Evolutionary conservation across 1,140 invertebrate genomes (phyloP), one percentile per base, ranked within the genome.

Genomic region (Aphelinus certus): DNA sequence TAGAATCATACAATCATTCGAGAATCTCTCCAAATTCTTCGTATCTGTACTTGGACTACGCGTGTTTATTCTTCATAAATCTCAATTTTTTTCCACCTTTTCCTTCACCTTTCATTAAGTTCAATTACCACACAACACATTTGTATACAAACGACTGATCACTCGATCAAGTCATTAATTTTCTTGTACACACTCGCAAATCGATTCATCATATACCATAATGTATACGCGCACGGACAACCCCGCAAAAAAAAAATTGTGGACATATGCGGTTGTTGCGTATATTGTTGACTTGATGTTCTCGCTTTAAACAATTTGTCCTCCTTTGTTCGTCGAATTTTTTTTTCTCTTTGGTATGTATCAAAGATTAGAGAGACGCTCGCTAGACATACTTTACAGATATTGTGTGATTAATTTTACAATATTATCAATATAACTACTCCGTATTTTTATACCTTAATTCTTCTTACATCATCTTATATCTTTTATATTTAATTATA

Each of bases 341-440:
- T 73, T 73, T 73, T 45, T 65, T 56, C 7, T 60, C 49, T 73
- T 70, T n/a, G 48, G 26, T 69, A 57, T 53, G 67, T 75, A 75
- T 75, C 60, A 65, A 69, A 69, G 58, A 69, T 69, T 69, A 49
- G 26, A 69, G 45, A 68, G 49, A 62, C 49, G 56, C 55, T 56
- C 51, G 67, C 7, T 73, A 67, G 55, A 73, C 49, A 62, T 73
- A 73, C 64, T 73, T 73, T 73, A 73, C 72, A 73, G 46, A 73
- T 68, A 73, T 62, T 73, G 63, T 67, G 56, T 73, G 56, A 73
- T 67, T 73, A 73, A 67, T 73, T 73, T 67, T 67, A 73, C 57
- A 67, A 65, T 73, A 67, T 67, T 42, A 69, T n/a, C 7, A 2
- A 75, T 58, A 64, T 46, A 70, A 3, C 66, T 75, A 75, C 55